Conservation (phyloP, 2,797 vertebrate species). For the Falco berigora region DNA sequence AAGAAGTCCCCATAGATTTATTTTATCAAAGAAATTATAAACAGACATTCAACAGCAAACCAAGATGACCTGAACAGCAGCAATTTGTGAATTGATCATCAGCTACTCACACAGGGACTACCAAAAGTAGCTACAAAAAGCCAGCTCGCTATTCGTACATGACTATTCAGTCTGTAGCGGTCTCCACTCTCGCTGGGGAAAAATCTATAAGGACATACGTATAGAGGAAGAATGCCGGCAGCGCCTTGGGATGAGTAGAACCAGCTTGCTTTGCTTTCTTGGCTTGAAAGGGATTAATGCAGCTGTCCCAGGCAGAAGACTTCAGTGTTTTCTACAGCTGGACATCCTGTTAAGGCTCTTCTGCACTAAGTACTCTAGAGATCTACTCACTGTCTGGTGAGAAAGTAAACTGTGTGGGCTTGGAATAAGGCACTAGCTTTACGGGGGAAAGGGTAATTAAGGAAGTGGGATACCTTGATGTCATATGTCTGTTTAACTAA, state of each 20-base stretch:
- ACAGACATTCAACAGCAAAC: background rate
- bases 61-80: background rate
- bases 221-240: background rate
- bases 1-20: background rate
- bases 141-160: rapidly evolving
- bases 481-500: background rate
- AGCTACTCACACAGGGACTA: background rate
- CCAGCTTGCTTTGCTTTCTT: background rate
- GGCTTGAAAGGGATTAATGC: background rate
- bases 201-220: background rate
- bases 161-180: background rate
- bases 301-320: background rate
- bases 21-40: background rate
- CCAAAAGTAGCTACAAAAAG: background rate
- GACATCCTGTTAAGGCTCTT: background rate
- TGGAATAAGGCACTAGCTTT: background rate
- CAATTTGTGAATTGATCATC: background rate
- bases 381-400: background rate
- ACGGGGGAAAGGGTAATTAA: background rate
- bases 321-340: background rate
- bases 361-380: too few relatives aligned
- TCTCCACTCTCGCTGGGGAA: background rate
- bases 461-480: background rate
- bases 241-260: background rate
- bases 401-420: background rate